A percentile compares a stretch with the other conserved stretches of the same genome.
Evolutionary conservation across 2,113 vertebrate genomes (phyloP).

Genomic region (Narcine bancroftii): DNA sequence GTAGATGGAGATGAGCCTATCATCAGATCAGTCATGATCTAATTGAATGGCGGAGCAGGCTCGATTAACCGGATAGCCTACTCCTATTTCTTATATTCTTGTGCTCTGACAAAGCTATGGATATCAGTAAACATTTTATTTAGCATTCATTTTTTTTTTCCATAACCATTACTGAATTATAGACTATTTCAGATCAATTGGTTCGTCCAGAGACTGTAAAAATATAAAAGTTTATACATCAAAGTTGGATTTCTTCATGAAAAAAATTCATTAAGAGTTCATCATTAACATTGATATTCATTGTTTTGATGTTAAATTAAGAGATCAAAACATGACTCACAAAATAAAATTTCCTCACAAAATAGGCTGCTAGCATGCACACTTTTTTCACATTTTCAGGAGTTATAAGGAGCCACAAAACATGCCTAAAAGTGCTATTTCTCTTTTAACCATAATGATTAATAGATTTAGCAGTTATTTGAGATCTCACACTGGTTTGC

Average conservation of each 20-base stretch:
- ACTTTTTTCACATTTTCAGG: neutral
- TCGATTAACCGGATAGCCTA: too few species aligned
- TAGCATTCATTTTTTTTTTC: neutral
- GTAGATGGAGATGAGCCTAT: too few species aligned
- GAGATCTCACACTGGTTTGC: neutral
- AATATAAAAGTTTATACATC: neutral
- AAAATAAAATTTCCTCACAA: neutral
- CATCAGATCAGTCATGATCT: too few species aligned
- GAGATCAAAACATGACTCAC: neutral
- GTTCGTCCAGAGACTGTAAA: neutral
- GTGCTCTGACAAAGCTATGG: too few species aligned
- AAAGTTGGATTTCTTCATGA: neutral
- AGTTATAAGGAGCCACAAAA: neutral
- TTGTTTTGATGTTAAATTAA: neutral
- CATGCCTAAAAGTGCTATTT: neutral
- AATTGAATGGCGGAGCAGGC: too few species aligned
- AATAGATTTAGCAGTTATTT: neutral
- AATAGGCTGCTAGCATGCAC: neutral
- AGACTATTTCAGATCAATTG: neutral
- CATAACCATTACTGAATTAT: neutral
- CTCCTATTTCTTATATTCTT: too few species aligned
- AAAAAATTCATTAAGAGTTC: neutral
- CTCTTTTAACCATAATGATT: neutral
- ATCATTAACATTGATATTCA: neutral
- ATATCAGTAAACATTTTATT: neutral